Evolutionary conservation across 2,113 vertebrate species (phyloP).

Genomic region (Macrotus californicus): DNA sequence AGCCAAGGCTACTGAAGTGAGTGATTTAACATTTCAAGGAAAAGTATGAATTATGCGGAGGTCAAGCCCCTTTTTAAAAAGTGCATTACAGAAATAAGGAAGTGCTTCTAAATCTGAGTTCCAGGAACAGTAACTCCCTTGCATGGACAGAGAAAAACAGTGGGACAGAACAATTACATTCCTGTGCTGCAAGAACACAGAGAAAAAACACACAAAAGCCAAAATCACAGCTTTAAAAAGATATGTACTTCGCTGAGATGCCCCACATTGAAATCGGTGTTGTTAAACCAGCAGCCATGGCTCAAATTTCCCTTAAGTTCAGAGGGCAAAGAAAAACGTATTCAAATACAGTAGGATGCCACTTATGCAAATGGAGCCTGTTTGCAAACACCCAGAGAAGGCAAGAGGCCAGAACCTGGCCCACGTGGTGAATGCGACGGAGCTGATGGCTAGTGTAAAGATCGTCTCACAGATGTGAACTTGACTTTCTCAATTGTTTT

Average conservation of each 20-base stretch:
- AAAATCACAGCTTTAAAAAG: conserved; percentile 24
- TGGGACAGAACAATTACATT: conserved; percentile 69
- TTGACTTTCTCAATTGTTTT: background rate
- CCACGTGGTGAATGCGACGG: background rate
- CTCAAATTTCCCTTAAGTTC: background rate
- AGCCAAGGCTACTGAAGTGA: conserved; percentile 31
- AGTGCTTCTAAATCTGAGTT: conserved; percentile 72
- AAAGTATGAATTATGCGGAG: conserved; percentile 60
- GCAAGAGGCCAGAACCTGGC: no score
- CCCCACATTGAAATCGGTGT: background rate
- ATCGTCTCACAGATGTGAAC: background rate
- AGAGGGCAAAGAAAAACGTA: background rate
- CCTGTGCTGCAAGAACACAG: conserved; percentile 26
- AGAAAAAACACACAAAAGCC: background rate
- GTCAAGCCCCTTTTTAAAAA: conserved; percentile 65
- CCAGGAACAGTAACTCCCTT: conserved; percentile 69
- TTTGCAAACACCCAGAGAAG: background rate
- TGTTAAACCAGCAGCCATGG: background rate
- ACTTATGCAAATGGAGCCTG: background rate
- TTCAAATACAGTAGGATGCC: background rate
- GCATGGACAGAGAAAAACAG: conserved; percentile 61
- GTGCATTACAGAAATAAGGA: conserved; percentile 42
- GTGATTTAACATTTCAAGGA: conserved; percentile 60
- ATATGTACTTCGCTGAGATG: conserved; percentile 22
- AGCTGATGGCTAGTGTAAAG: no score